These are phyloP conservation scores for Puntigrus tetrazona DNA, from an alignment of 2,113 vertebrate genomes.

Conservation along the genomic window DNA sequence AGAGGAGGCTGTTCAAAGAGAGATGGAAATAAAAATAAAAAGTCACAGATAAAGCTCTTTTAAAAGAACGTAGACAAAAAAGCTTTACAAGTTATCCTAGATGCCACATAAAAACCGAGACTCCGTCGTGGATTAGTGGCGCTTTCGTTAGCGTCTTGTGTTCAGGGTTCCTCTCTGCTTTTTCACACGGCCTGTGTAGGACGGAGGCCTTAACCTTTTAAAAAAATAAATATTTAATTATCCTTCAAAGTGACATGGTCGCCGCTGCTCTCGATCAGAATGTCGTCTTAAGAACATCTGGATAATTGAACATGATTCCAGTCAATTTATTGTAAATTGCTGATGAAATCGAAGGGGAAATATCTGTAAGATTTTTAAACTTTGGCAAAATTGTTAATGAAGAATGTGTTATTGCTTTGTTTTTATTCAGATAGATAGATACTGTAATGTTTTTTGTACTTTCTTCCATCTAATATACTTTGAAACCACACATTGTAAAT, in stretches of 20 bases:
- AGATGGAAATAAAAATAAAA: conserved; percentile 35
- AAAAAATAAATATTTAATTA: not conserved
- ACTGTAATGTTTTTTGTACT: no score
- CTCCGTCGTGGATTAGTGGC: not conserved
- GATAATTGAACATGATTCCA: not conserved
- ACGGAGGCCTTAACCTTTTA: not conserved
- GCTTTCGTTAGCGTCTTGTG: conserved; percentile 26
- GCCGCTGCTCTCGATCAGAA: not conserved
- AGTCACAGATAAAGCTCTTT: conserved; percentile 25
- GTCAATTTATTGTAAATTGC: not conserved
- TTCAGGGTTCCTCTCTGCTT: not conserved
- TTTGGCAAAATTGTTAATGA: no score
- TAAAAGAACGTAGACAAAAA: conserved; percentile 19
- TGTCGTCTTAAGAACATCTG: not conserved
- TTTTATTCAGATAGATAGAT: not conserved
- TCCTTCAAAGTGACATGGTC: not conserved
- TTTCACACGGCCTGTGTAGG: not conserved
- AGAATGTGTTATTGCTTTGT: no score
- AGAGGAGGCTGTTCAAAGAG: conserved; percentile 15
- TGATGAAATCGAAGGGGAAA: not conserved
- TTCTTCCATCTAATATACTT: no score
- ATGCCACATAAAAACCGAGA: conserved; percentile 18
- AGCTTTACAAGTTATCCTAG: conserved; percentile 6
- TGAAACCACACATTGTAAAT: no score
- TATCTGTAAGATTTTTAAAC: no score